phyloP scores from a whole-genome alignment of 2,888 invertebrate genomes.

The Tetranychus piercei region DNA sequence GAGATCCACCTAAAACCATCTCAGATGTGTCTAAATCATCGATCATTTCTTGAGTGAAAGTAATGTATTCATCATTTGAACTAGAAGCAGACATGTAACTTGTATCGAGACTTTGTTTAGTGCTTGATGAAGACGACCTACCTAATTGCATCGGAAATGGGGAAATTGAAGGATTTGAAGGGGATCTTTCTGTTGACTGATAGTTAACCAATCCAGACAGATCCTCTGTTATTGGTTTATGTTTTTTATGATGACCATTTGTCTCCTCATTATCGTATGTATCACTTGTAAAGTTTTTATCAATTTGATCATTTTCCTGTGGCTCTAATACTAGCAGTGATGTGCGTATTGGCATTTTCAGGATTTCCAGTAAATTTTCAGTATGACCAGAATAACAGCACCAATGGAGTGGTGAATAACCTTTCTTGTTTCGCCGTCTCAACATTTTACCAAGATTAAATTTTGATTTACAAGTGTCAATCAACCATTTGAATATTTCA shows the following conservation, averaged over 20 bases:
- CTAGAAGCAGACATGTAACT: neutral
- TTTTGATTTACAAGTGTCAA: slow-evolving; percentile 40
- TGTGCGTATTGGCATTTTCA: neutral
- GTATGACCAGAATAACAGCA: neutral
- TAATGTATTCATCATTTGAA: neutral
- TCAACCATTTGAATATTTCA: neutral
- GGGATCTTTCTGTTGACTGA: neutral
- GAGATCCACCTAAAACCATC: slow-evolving; percentile 75
- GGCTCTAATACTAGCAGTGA: neutral
- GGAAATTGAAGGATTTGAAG: neutral
- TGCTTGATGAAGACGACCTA: too few relatives aligned
- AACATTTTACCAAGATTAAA: slow-evolving; percentile 37
- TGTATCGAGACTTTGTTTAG: neutral
- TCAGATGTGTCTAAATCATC: slow-evolving; percentile 44
- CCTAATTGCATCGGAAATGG: too few relatives aligned
- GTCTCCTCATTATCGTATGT: too few relatives aligned
- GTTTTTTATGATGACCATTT: too few relatives aligned
- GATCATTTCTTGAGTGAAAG: slow-evolving; percentile 16
- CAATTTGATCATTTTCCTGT: neutral
- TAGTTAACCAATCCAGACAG: neutral
- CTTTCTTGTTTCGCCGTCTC: neutral
- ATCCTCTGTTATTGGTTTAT: too few relatives aligned
- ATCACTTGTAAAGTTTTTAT: neutral
- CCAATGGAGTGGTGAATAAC: slow-evolving; percentile 4
- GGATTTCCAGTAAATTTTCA: neutral